A percentile compares a stretch with the other conserved stretches of the same genome.
phyloP scores from a whole-genome alignment of 1,140 invertebrate genomes.

The Leptestheria dahalacensis region DNA sequence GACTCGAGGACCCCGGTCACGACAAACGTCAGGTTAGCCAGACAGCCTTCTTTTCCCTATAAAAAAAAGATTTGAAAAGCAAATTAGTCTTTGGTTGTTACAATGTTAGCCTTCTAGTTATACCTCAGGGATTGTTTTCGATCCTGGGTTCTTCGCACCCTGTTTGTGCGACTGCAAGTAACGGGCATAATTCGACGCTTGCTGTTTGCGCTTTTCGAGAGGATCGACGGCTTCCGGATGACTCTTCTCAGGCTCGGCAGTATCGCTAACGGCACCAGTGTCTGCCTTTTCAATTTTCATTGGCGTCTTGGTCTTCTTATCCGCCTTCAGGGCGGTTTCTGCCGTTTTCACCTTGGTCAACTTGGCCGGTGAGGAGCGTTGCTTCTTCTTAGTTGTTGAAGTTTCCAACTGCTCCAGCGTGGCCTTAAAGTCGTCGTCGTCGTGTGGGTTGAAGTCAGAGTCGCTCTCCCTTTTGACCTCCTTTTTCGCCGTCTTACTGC shows the following conservation, averaged over 20 bases:
- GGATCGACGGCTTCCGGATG: background rate
- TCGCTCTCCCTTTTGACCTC: too few relatives aligned
- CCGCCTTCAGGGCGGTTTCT: background rate
- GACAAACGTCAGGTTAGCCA: conserved; percentile 62
- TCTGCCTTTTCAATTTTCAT: conserved; percentile 5
- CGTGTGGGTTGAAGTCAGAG: too few relatives aligned
- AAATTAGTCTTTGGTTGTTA: conserved; percentile 2
- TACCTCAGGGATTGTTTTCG: conserved; percentile 66
- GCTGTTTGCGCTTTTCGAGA: background rate
- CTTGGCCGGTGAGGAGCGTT: background rate
- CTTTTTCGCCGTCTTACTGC: too few relatives aligned
- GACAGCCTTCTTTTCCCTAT: conserved; percentile 53
- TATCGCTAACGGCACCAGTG: too few relatives aligned
- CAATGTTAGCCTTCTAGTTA: background rate
- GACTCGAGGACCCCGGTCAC: conserved; percentile 79
- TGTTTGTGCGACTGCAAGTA: conserved; percentile 58
- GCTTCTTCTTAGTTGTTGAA: conserved; percentile 17
- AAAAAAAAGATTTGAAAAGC: conserved; percentile 12
- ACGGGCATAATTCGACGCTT: conserved; percentile 21
- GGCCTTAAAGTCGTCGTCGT: conserved; percentile 49
- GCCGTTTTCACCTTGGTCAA: background rate
- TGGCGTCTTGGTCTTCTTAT: background rate
- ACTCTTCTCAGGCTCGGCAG: too few relatives aligned
- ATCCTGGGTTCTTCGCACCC: conserved; percentile 58
- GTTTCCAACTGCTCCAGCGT: conserved; percentile 43